Conservation (phyloP, 2,113 vertebrate species). For the Seriola rivoliana region DNA sequence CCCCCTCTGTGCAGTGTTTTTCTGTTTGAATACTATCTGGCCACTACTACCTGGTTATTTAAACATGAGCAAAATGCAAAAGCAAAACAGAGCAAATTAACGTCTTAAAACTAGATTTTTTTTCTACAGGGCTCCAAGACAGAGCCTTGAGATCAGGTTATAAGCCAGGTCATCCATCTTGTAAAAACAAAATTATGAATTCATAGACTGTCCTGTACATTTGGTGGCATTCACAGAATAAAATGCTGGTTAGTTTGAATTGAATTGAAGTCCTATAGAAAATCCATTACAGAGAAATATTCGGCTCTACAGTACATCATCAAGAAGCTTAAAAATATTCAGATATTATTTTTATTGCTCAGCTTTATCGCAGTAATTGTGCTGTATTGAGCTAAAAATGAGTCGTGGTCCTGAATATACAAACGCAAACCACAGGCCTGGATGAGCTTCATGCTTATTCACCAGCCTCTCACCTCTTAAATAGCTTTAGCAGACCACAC, state of each 20-base stretch:
- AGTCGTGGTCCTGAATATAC: constrained; percentile 41
- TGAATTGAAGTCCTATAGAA: not conserved
- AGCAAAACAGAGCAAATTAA: no score
- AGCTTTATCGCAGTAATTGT: not conserved
- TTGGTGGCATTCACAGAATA: not conserved
- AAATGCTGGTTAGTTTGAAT: not conserved
- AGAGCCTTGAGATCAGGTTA: no score
- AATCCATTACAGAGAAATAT: constrained; percentile 6
- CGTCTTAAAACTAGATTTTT: no score
- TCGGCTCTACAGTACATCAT: not conserved
- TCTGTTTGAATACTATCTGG: no score
- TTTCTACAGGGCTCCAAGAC: no score
- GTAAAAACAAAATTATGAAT: not conserved
- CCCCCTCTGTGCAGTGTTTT: no score
- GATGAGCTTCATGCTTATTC: constrained; percentile 31
- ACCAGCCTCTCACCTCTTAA: constrained; percentile 40
- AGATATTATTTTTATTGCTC: constrained; percentile 11
- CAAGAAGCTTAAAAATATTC: not conserved
- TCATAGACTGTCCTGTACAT: not conserved
- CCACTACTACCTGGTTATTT: no score
- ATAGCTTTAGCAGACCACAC: constrained; percentile 34
- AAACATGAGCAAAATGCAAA: no score
- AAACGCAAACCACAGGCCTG: not conserved
- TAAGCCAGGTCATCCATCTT: no score
- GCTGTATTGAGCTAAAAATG: not conserved